Evolutionary conservation across 1,140 invertebrate genomes (phyloP), one percentile per base, ranked within the genome.

Genomic region (Diabrotica undecimpunctata): DNA sequence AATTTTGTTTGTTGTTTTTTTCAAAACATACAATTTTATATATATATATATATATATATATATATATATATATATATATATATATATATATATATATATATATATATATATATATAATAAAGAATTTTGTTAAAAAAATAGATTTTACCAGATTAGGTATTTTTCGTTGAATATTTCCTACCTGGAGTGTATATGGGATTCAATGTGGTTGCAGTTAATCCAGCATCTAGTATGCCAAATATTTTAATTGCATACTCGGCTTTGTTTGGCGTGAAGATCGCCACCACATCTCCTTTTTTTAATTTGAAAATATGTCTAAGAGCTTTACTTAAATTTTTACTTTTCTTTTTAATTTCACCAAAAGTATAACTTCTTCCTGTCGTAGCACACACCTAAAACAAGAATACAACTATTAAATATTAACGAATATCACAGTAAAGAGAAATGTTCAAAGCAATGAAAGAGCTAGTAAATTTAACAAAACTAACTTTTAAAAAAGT

Each of bases 111-210:
- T n/a, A n/a, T n/a, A n/a, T n/a, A n/a, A n/a, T n/a, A n/a, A n/a
- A n/a, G n/a, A n/a, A n/a, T n/a, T n/a, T n/a, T n/a, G n/a, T n/a
- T n/a, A n/a, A n/a, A n/a, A n/a, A n/a, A n/a, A n/a, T n/a, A n/a
- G n/a, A n/a, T n/a, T n/a, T n/a, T n/a, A n/a, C n/a, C n/a, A n/a
- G n/a, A n/a, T n/a, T n/a, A n/a, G n/a, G n/a, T n/a, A n/a, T 25
- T 1, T 25, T 25, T 25, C 4, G 25, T 25, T 25, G 25, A 2
- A 25, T 2, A 25, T 25, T 25, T 14, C 13, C 8, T 54, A 95
- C 93, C 87, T 73, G 86, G 68, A 5, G 90, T 95, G 72, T 94
- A 96, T 50, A 87, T 75, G 0, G 92, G 90, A 81, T 95, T 96
- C 0, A 92, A 81, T 0, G 92, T 88, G 7, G 91, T 92, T 6